Evolutionary conservation across 2,113 vertebrate genomes (phyloP), one percentile per base, ranked within the genome.

Genomic region (Megaceryle maxima): DNA sequence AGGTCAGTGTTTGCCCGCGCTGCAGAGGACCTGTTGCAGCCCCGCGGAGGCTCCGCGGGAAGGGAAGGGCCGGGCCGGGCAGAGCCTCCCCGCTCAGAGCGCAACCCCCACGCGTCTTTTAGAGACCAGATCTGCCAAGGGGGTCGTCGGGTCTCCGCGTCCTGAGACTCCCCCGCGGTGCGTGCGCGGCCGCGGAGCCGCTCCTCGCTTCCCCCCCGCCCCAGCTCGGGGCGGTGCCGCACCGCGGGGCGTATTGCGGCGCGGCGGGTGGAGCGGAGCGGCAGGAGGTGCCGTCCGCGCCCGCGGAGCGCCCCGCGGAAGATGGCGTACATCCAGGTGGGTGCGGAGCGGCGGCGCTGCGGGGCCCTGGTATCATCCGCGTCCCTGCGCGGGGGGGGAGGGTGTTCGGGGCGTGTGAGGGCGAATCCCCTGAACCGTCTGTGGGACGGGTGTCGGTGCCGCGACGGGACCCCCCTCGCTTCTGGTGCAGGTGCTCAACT

Each of bases 271-370:
- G 94, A 93, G 95, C 91, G 70, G 93, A 93, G 92, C 90, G 87
- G 94, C 76, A 62, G 87, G 94, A 92, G 96, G 77, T 59, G 96
- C 91, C 95, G 92, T 95, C 94, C 91, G 93, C 95, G 80, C 78
- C 86, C 78, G 78, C 77, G 77, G 50, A 44, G 77, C 77, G 62
- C 53, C 53, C 95, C 94, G 96, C 93, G 87, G 97, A 96, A 96
- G 90, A 98, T 98, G 98, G 98, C 95, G 96, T 98, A 97, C 66
- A 96, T 97, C 93, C 97, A 98, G 98, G 98, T 98, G 97, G 88
- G 91, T 87, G 91, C 84, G 66, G 84, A 72, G 57, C 48, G 22
- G 48, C 48, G 24, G 48, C 48, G 24, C 48, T 50, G 35, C n/a
- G 66, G 28, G 79, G 24, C 15, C 41, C 18, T 13, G 31, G n/a